A percentile compares a stretch with the other conserved stretches of the same genome.
phyloP scores from a whole-genome alignment of 2,888 invertebrate genomes.

The Noctua comes region DNA sequence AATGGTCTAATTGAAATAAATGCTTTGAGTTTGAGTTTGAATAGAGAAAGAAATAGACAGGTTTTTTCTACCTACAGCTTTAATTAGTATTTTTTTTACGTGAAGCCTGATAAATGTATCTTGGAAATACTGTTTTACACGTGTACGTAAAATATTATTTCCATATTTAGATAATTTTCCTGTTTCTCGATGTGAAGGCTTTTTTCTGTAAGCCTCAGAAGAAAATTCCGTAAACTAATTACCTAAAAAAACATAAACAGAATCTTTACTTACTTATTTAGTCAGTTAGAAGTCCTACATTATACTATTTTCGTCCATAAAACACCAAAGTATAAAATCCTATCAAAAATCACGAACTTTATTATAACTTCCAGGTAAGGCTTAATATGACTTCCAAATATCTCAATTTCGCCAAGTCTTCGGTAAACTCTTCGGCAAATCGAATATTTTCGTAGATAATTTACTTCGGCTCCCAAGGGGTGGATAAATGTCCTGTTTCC shows the following conservation, averaged over 20 bases:
- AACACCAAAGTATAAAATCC: constrained; percentile 17
- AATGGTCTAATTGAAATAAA: too few relatives aligned
- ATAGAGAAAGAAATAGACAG: background rate
- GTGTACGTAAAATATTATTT: background rate
- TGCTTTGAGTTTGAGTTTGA: too few relatives aligned
- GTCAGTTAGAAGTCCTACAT: too few relatives aligned
- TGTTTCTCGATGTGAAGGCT: background rate
- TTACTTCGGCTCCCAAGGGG: constrained; percentile 30
- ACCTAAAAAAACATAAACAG: too few relatives aligned
- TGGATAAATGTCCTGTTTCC: constrained; percentile 23
- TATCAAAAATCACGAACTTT: constrained; percentile 39
- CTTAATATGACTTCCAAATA: constrained; percentile 47
- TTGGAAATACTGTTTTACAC: background rate
- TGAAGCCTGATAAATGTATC: background rate
- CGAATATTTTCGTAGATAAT: constrained; percentile 56
- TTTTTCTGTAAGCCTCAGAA: background rate
- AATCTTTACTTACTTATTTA: background rate
- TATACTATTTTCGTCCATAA: background rate
- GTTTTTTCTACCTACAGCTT: background rate
- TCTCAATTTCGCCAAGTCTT: constrained; percentile 51
- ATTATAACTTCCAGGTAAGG: constrained; percentile 36
- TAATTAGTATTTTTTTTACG: background rate
- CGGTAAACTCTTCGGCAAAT: constrained; percentile 61
- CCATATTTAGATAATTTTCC: background rate
- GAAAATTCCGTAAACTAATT: background rate